Percentiles rank a stretch among this genome's conserved stretches.
Conservation (phyloP, 1,140 invertebrate species). For the Zaprionus capensis region DNA sequence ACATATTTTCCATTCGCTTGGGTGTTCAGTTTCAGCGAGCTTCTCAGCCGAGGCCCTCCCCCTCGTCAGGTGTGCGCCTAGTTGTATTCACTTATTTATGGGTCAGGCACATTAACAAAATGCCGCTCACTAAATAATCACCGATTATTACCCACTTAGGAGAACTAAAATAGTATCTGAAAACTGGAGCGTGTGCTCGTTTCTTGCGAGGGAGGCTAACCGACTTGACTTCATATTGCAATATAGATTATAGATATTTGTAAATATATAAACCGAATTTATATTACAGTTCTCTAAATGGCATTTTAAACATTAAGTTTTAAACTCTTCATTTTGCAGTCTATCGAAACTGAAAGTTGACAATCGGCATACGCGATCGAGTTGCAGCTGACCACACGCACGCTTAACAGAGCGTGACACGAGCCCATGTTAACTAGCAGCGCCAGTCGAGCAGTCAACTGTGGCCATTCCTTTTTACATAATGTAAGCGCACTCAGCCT, state of each 20-base stretch:
- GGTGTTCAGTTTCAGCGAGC: slow-evolving; percentile 15
- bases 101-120: slow-evolving; percentile 18
- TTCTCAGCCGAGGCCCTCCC: slow-evolving; percentile 4
- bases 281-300: neutral
- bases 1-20: slow-evolving; percentile 8
- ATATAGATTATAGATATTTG: neutral
- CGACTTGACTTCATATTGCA: no score
- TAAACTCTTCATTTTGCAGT: no score
- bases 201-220: neutral
- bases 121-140: slow-evolving; percentile 17
- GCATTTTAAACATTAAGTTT: no score
- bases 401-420: neutral
- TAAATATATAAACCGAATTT: neutral
- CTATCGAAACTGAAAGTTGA: slow-evolving; percentile 2
- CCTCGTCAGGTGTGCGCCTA: slow-evolving; percentile 12
- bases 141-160: slow-evolving; percentile 24
- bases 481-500: neutral
- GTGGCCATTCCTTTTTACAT: slow-evolving; percentile 1
- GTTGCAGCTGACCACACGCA: neutral
- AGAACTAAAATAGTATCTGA: slow-evolving; percentile 2
- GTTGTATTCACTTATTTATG: slow-evolving; percentile 11
- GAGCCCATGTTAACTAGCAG: slow-evolving; percentile 13
- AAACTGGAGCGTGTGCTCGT: slow-evolving; percentile 30
- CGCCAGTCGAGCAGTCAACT: neutral
- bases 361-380: neutral